Evolutionary conservation across 2,797 vertebrate genomes (phyloP).

Genomic region (Danio choprae): DNA sequence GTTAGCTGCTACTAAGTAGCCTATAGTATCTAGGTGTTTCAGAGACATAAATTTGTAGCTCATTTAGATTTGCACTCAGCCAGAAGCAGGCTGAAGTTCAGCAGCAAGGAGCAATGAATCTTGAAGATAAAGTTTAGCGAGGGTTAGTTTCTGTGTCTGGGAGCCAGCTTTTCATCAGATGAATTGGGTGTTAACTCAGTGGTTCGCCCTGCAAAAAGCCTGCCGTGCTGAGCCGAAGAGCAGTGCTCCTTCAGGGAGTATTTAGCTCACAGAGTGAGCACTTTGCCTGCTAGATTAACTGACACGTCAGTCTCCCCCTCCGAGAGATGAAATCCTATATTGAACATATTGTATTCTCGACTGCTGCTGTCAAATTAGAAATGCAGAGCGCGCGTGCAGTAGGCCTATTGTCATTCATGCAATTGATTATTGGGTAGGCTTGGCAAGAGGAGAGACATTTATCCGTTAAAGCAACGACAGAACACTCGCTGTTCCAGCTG

Average conservation of each 20-base stretch:
- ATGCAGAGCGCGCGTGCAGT: conserved; percentile 55
- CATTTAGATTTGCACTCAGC: conserved; percentile 24
- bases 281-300: conserved; percentile 65
- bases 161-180: conserved; percentile 56
- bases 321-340: conserved; percentile 69
- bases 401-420: conserved; percentile 77
- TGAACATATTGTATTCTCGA: conserved; percentile 61
- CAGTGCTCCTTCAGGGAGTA: conserved; percentile 64
- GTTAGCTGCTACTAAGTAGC: conserved; percentile 15
- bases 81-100: conserved; percentile 32
- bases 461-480: conserved; percentile 69
- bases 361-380: conserved; percentile 64
- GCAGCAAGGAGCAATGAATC: conserved; percentile 40
- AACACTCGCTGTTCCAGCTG: conserved; percentile 41
- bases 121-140: conserved; percentile 47
- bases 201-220: conserved; percentile 43
- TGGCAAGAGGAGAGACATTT: conserved; percentile 78
- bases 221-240: conserved; percentile 24
- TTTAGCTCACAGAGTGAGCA: conserved; percentile 57
- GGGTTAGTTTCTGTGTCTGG: conserved; percentile 16
- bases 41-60: conserved; percentile 33
- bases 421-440: conserved; percentile 81
- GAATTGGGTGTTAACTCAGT: conserved; percentile 62
- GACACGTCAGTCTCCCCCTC: conserved; percentile 59
- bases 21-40: neutral